Conservation (phyloP, 2,888 invertebrate genomes). For the Agriopis aurantiaria region DNA sequence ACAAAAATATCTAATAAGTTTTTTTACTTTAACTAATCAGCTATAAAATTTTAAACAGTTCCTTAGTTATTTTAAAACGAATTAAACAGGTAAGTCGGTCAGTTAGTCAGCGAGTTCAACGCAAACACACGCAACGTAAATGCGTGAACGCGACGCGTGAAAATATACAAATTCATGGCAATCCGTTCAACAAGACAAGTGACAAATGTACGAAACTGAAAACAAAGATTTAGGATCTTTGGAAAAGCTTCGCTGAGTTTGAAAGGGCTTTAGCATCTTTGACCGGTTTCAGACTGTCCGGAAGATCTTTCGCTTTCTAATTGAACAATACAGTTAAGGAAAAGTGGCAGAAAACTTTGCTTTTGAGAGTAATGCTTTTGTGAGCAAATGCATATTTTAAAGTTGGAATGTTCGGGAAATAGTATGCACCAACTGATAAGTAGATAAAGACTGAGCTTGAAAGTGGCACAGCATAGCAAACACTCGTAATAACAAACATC, state of each 20-base stretch:
- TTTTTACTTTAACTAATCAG: too few species aligned
- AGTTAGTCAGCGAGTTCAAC: slow-evolving; percentile 47
- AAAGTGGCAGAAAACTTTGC: slow-evolving; percentile 8
- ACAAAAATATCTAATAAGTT: too few species aligned
- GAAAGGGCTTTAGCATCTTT: slow-evolving; percentile 12
- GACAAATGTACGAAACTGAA: slow-evolving; percentile 5
- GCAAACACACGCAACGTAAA: slow-evolving; percentile 24
- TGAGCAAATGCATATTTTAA: background rate
- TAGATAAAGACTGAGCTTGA: slow-evolving; percentile 1
- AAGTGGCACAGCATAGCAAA: slow-evolving; percentile 21
- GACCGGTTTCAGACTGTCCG: background rate
- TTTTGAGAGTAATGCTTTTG: slow-evolving; percentile 2
- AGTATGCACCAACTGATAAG: background rate
- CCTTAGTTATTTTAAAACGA: slow-evolving; percentile 32
- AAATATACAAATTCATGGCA: slow-evolving; percentile 13
- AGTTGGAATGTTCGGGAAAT: background rate
- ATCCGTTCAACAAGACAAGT: background rate
- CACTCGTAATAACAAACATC: slow-evolving; percentile 19
- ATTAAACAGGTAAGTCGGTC: slow-evolving; percentile 53
- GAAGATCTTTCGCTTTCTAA: slow-evolving; percentile 8
- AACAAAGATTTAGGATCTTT: background rate
- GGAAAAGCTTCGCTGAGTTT: slow-evolving; percentile 3
- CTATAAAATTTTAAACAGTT: background rate
- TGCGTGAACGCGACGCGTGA: slow-evolving; percentile 8
- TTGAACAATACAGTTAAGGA: slow-evolving; percentile 11